Percentiles rank a stretch among this genome's conserved stretches.
Evolutionary conservation across 2,888 invertebrate genomes (phyloP).

Genomic region (Drosophila kanekoi): DNA sequence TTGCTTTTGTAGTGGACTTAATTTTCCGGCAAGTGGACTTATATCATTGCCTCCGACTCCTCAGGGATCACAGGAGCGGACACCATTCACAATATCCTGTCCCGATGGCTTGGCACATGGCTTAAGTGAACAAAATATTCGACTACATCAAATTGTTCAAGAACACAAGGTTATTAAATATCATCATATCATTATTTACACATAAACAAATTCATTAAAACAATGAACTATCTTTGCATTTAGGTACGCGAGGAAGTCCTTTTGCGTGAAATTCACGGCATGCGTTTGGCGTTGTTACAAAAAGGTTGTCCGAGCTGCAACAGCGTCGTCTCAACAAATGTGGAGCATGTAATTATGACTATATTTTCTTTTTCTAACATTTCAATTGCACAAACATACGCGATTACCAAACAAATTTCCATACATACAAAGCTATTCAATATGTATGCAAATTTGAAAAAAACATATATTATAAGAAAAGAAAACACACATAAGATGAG

Average conservation of each 20-base stretch:
- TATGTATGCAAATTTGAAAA: constrained; percentile 13
- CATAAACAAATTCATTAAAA: too few relatives aligned
- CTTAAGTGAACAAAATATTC: constrained; percentile 85
- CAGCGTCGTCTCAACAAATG: constrained; percentile 85
- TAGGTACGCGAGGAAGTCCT: constrained; percentile 92
- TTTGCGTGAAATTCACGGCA: constrained; percentile 91
- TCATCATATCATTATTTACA: too few relatives aligned
- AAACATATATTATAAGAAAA: not conserved
- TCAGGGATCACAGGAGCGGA: constrained; percentile 84
- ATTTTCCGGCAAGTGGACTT: constrained; percentile 81
- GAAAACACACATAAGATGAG: constrained; percentile 35
- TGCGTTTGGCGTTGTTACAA: constrained; percentile 89
- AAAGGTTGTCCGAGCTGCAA: constrained; percentile 88
- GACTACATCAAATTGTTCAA: constrained; percentile 93
- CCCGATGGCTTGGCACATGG: constrained; percentile 85
- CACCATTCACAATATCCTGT: constrained; percentile 83
- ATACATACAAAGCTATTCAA: constrained; percentile 6
- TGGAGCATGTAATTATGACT: constrained; percentile 84
- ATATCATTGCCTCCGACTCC: constrained; percentile 86
- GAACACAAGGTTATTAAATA: constrained; percentile 89
- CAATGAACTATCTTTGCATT: constrained; percentile 9
- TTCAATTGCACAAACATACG: constrained; percentile 8
- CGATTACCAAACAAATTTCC: constrained; percentile 1
- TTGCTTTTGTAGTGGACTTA: constrained; percentile 66
- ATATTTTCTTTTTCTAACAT: not conserved